Evolutionary conservation across 2,888 invertebrate species (phyloP).

Genomic region (Myathropa florea): DNA sequence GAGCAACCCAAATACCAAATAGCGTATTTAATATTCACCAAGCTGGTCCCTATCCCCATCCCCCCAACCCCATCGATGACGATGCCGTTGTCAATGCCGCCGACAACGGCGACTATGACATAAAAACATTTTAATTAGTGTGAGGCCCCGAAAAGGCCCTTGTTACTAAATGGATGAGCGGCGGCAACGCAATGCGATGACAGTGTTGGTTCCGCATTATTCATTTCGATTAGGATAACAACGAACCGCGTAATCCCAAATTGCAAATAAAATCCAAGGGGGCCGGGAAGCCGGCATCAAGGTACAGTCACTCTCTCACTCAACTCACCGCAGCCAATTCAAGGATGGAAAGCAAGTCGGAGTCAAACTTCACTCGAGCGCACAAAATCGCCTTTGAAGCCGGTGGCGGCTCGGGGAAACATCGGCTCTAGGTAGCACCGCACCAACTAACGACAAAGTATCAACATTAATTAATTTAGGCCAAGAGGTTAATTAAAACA

Average conservation of each 20-base stretch:
- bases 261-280: slow-evolving; percentile 60
- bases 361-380: not conserved
- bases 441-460: slow-evolving; percentile 43
- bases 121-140: slow-evolving; percentile 68
- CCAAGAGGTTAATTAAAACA: slow-evolving; percentile 71
- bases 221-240: slow-evolving; percentile 68
- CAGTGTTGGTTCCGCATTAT: slow-evolving; percentile 65
- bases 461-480: slow-evolving; percentile 68
- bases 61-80: not conserved
- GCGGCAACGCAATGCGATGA: slow-evolving; percentile 38
- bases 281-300: not conserved
- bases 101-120: slow-evolving; percentile 41
- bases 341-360: not conserved
- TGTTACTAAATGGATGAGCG: slow-evolving; percentile 62
- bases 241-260: slow-evolving; percentile 53
- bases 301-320: not conserved
- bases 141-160: slow-evolving; percentile 54
- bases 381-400: not conserved
- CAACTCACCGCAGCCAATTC: not conserved
- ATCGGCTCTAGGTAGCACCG: not conserved
- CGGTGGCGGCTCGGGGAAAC: not conserved
- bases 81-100: not conserved
- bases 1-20: slow-evolving; percentile 38
- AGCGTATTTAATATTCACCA: slow-evolving; percentile 59
- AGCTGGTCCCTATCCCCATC: slow-evolving; percentile 2